Evolutionary conservation across 2,888 invertebrate genomes (phyloP).

Genomic region (Poecilus cupreus): DNA sequence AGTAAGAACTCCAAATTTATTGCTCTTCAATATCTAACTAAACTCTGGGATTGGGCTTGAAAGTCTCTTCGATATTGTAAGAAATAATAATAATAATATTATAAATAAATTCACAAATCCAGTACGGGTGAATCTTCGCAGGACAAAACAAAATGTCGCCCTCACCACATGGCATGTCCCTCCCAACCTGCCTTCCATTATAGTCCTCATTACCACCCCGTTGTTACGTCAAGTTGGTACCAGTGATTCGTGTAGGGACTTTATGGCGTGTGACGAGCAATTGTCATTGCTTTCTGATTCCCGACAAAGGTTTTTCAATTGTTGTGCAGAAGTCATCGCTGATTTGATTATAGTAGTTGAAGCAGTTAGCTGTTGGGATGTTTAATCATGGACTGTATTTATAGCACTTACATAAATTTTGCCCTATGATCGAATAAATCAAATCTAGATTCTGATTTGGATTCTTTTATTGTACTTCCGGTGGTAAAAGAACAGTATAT

Average conservation of each 20-base stretch:
- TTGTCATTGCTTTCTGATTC: conserved; percentile 49
- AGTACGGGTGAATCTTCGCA: not conserved
- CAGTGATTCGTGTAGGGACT: conserved; percentile 36
- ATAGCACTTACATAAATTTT: not conserved
- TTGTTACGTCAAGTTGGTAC: conserved; percentile 44
- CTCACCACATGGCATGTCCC: not conserved
- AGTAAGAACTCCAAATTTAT: too few relatives aligned
- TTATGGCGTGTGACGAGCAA: conserved; percentile 53
- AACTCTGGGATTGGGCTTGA: too few relatives aligned
- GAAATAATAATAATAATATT: too few relatives aligned
- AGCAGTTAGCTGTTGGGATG: not conserved
- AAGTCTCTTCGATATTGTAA: too few relatives aligned
- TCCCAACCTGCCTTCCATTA: conserved; percentile 49
- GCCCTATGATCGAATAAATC: not conserved
- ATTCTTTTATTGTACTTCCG: not conserved
- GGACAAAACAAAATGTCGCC: not conserved
- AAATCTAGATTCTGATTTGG: not conserved
- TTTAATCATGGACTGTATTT: conserved; percentile 4
- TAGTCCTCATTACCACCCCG: conserved; percentile 51
- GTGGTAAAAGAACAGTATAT: not conserved
- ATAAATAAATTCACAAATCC: too few relatives aligned
- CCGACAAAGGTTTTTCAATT: conserved; percentile 50
- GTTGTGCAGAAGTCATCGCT: not conserved
- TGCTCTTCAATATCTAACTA: too few relatives aligned
- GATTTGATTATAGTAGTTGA: conserved; percentile 35